Evolutionary conservation across 1,140 invertebrate genomes (phyloP).

Genomic region (Palaemon carinicauda): DNA sequence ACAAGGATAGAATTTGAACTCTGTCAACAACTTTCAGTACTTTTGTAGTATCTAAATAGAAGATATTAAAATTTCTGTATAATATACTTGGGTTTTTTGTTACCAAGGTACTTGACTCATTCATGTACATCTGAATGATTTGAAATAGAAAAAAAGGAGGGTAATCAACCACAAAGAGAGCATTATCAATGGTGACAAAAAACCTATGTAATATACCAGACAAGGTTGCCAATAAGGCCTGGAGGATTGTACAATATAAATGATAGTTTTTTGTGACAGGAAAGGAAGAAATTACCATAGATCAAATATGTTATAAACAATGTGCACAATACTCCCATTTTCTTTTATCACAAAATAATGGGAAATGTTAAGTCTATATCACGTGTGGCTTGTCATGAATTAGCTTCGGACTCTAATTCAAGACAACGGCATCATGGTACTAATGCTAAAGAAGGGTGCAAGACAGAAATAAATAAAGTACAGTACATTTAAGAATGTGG

Average conservation of each 20-base stretch:
- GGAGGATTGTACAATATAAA: background rate
- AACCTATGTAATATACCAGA: too few relatives aligned
- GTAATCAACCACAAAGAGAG: too few relatives aligned
- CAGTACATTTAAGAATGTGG: background rate
- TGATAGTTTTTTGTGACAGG: background rate
- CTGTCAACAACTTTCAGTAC: conserved; percentile 21
- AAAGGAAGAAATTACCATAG: background rate
- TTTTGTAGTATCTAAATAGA: background rate
- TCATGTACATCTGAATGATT: too few relatives aligned
- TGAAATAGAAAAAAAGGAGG: too few relatives aligned
- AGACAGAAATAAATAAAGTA: background rate
- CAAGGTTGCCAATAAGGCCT: too few relatives aligned
- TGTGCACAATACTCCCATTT: conserved; percentile 49
- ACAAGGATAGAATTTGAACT: conserved; percentile 47
- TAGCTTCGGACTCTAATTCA: conserved; percentile 36
- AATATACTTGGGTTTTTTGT: background rate
- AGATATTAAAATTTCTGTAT: background rate
- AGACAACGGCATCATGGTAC: conserved; percentile 7
- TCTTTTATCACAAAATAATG: conserved; percentile 27
- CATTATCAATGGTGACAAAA: too few relatives aligned
- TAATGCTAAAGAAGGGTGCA: background rate
- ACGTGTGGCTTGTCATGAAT: conserved; percentile 27
- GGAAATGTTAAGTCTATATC: conserved; percentile 16
- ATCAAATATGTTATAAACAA: background rate
- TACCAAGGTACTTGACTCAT: too few relatives aligned